phyloP scores from a whole-genome alignment of 23 tunicate genomes.

The Clavelina lepadiformis region DNA sequence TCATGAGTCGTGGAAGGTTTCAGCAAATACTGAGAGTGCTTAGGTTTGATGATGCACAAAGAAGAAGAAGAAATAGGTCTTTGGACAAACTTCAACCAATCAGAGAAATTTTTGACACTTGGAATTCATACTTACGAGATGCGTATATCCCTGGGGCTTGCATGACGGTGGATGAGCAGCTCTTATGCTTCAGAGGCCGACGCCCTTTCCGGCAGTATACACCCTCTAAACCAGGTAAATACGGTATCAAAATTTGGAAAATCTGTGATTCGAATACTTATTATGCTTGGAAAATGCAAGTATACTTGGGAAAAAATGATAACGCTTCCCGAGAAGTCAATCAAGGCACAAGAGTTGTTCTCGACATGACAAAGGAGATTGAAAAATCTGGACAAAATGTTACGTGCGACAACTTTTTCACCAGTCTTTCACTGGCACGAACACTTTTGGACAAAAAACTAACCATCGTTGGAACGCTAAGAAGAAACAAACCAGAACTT shows the following conservation, averaged over 20 bases:
- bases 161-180: slow-evolving; percentile 5
- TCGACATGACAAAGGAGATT: slow-evolving; percentile 12
- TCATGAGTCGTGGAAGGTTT: slow-evolving; percentile 6
- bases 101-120: too few relatives aligned
- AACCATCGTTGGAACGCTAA: slow-evolving; percentile 9
- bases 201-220: slow-evolving; percentile 11
- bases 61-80: slow-evolving; percentile 8
- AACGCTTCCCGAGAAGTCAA: slow-evolving; percentile 2
- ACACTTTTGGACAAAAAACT: slow-evolving; percentile 5
- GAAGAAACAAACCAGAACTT: slow-evolving; percentile 4
- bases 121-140: slow-evolving; percentile 1
- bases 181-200: slow-evolving; percentile 1
- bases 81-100: slow-evolving; percentile 9
- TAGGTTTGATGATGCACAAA: slow-evolving; percentile 15
- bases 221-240: slow-evolving; percentile 10
- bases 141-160: slow-evolving; percentile 5
- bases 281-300: slow-evolving; percentile 15
- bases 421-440: slow-evolving; percentile 5
- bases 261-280: slow-evolving; percentile 4
- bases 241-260: slow-evolving; percentile 13
- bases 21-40: slow-evolving; percentile 7
- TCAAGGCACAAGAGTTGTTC: slow-evolving; percentile 6
- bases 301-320: slow-evolving; percentile 11
- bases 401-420: slow-evolving; percentile 1
- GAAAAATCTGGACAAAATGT: slow-evolving; percentile 9